phyloP scores from a whole-genome alignment of 2,113 vertebrate species.

The Cervus canadensis region DNA sequence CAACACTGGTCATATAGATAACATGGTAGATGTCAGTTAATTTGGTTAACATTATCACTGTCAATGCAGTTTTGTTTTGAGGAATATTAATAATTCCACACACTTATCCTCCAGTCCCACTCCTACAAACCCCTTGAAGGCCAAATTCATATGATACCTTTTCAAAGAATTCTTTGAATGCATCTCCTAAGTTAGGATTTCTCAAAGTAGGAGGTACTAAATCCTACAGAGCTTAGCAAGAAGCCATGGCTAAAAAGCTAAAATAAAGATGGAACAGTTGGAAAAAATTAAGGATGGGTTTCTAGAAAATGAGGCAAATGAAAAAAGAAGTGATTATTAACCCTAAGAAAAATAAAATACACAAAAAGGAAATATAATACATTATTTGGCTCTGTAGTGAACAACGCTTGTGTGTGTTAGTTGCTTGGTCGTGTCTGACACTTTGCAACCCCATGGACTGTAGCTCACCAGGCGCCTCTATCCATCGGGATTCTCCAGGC shows the following conservation, averaged over 20 bases:
- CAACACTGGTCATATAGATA: neutral
- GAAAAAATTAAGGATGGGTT: neutral
- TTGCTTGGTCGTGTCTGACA: rapidly evolving
- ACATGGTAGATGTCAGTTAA: neutral
- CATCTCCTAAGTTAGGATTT: neutral
- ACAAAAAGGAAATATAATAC: neutral
- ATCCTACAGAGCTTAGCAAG: neutral
- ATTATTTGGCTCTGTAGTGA: neutral
- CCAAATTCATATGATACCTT: neutral
- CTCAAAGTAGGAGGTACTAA: neutral
- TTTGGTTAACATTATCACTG: neutral
- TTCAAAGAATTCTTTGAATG: neutral
- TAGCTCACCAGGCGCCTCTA: neutral
- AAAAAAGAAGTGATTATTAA: neutral
- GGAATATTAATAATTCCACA: neutral
- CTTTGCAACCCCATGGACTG: neutral
- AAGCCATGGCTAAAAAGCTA: neutral
- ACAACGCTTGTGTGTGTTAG: neutral
- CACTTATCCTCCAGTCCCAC: neutral
- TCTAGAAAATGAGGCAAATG: neutral
- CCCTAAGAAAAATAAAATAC: neutral
- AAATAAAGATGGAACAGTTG: neutral
- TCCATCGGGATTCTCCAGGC: neutral
- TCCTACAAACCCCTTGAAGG: neutral
- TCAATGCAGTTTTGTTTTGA: neutral